These are phyloP conservation scores for Drosophila setosimentum DNA, from an alignment of 2,888 invertebrate species.

Conservation along the genomic window DNA sequence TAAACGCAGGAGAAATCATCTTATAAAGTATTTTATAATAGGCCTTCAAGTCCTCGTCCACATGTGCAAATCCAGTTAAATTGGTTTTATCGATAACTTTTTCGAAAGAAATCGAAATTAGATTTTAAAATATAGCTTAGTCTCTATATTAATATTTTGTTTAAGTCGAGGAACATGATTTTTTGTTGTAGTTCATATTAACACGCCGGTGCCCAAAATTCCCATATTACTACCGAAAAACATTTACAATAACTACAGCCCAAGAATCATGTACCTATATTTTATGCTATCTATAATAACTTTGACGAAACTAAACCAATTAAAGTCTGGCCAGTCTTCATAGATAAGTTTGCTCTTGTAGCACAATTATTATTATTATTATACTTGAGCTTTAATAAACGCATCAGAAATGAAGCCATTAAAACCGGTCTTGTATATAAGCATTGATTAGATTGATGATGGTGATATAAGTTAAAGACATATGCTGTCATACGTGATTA, in stretches of 20 bases:
- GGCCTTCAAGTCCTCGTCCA: too few relatives aligned
- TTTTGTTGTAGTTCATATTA: too few relatives aligned
- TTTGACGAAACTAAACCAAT: neutral
- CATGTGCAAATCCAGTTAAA: too few relatives aligned
- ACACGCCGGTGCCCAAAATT: too few relatives aligned
- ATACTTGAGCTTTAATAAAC: neutral
- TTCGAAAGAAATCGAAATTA: neutral
- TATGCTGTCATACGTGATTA: neutral
- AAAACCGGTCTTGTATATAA: neutral
- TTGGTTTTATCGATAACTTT: neutral
- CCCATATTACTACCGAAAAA: too few relatives aligned
- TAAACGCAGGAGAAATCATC: neutral
- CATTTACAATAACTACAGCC: too few relatives aligned
- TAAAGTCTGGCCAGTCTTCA: neutral
- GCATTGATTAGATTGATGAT: neutral
- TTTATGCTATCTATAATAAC: too few relatives aligned
- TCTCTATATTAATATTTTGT: neutral
- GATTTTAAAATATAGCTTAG: neutral
- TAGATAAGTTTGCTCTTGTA: accelerated
- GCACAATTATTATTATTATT: neutral
- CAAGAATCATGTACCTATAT: too few relatives aligned
- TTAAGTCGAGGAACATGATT: too few relatives aligned
- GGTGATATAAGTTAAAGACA: neutral
- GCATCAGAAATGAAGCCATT: neutral
- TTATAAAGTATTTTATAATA: neutral